Percentiles rank a stretch among this genome's conserved stretches.
phyloP scores from a whole-genome alignment of 2,797 vertebrate genomes.

The Synanceia verrucosa region DNA sequence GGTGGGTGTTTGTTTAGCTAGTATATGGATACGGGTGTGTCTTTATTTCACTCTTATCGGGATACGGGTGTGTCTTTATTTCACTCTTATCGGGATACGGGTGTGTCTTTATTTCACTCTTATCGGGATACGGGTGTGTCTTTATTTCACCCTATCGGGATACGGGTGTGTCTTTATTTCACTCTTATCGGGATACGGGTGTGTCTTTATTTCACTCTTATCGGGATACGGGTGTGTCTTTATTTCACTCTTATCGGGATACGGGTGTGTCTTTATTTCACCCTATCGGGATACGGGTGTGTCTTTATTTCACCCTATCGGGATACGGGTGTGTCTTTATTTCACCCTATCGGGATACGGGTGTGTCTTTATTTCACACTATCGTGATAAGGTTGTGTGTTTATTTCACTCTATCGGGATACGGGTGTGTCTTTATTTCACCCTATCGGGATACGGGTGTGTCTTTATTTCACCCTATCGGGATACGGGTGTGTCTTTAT shows the following conservation, averaged over 20 bases:
- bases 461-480: slow-evolving; percentile 28
- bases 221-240: slow-evolving; percentile 87
- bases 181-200: slow-evolving; percentile 87
- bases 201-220: not conserved
- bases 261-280: slow-evolving; percentile 79
- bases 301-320: slow-evolving; percentile 28
- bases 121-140: slow-evolving; percentile 87
- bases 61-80: slow-evolving; percentile 85
- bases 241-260: slow-evolving; percentile 75
- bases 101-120: slow-evolving; percentile 47
- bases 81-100: slow-evolving; percentile 85
- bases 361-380: slow-evolving; percentile 47
- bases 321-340: slow-evolving; percentile 86
- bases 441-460: slow-evolving; percentile 87
- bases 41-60: slow-evolving; percentile 45
- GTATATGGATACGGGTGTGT: slow-evolving; percentile 92
- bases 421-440: slow-evolving; percentile 79
- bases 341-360: slow-evolving; percentile 85
- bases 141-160: slow-evolving; percentile 67
- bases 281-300: slow-evolving; percentile 87
- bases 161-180: slow-evolving; percentile 82
- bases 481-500: slow-evolving; percentile 86
- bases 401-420: too few relatives aligned
- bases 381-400: too few relatives aligned
- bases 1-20: too few relatives aligned